Conservation (phyloP, 2,113 vertebrate genomes). For the Semicossyphus pulcher region DNA sequence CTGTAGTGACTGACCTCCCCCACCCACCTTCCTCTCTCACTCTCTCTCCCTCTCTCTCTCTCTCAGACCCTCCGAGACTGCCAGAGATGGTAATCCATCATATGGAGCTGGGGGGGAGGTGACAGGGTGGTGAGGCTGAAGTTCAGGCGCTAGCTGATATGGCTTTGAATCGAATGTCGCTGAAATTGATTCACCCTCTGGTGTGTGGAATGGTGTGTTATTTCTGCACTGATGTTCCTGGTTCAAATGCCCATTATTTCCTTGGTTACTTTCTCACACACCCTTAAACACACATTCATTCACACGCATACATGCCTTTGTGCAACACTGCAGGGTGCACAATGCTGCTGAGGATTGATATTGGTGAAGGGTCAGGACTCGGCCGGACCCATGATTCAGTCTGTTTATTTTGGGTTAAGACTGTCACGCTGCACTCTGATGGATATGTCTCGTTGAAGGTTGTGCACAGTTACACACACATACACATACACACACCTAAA, state of each 20-base stretch:
- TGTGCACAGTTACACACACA: conserved; percentile 36
- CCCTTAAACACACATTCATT: conserved; percentile 56
- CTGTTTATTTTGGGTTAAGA: conserved; percentile 86
- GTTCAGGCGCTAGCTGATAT: conserved; percentile 69
- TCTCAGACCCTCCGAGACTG: conserved; percentile 58
- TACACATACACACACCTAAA: conserved; percentile 20
- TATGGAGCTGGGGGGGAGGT: conserved; percentile 60
- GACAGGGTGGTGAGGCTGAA: conserved; percentile 68
- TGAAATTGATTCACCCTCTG: conserved; percentile 75
- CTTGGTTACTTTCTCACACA: conserved; percentile 50
- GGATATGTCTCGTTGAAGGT: conserved; percentile 84
- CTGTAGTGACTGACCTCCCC: conserved; percentile 65
- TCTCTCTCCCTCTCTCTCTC: conserved; percentile 10
- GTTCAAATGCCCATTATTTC: conserved; percentile 57
- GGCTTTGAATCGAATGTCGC: conserved; percentile 70
- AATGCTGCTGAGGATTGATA: conserved; percentile 41
- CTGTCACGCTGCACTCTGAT: conserved; percentile 83
- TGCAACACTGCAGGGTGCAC: conserved; percentile 19
- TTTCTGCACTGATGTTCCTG: conserved; percentile 53
- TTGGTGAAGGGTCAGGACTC: conserved; percentile 56
- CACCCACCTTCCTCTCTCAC: conserved; percentile 36
- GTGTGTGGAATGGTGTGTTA: conserved; percentile 61
- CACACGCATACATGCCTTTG: conserved; percentile 32
- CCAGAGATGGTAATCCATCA: conserved; percentile 82
- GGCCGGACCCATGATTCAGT: conserved; percentile 77